A percentile compares a stretch with the other conserved stretches of the same genome.
These are phyloP conservation scores for Ochropleura plecta DNA, from an alignment of 2,888 invertebrate species.

Conservation along the genomic window DNA sequence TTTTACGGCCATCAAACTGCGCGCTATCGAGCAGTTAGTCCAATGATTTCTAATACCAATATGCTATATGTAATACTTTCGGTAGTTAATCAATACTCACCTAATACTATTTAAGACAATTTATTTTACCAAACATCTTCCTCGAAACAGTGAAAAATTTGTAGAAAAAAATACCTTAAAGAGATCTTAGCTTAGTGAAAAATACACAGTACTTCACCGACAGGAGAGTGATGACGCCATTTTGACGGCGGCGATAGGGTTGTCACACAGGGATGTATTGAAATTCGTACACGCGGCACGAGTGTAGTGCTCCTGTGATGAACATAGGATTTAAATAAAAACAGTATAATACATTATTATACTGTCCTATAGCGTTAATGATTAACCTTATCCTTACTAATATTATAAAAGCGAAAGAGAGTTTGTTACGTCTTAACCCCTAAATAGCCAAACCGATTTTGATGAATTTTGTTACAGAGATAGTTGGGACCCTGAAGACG, in stretches of 20 bases:
- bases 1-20: neutral
- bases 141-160: constrained; percentile 13
- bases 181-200: constrained; percentile 28
- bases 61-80: neutral
- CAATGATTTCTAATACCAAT: neutral
- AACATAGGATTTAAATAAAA: neutral
- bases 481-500: no score
- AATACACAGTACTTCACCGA: constrained; percentile 41
- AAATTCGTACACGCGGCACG: neutral
- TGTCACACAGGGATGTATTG: constrained; percentile 10
- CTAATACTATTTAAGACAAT: neutral
- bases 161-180: constrained; percentile 9
- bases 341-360: no score
- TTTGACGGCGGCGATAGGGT: constrained; percentile 46
- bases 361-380: no score
- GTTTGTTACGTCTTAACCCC: no score
- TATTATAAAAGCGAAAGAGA: no score
- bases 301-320: neutral
- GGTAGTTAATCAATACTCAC: neutral
- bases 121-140: neutral
- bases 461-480: no score
- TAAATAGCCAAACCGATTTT: no score
- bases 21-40: neutral
- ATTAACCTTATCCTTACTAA: no score
- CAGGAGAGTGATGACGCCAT: constrained; percentile 55